Evolutionary conservation across 2,888 invertebrate genomes (phyloP), one percentile per base, ranked within the genome.

Genomic region (Schizotus pectinicornis): DNA sequence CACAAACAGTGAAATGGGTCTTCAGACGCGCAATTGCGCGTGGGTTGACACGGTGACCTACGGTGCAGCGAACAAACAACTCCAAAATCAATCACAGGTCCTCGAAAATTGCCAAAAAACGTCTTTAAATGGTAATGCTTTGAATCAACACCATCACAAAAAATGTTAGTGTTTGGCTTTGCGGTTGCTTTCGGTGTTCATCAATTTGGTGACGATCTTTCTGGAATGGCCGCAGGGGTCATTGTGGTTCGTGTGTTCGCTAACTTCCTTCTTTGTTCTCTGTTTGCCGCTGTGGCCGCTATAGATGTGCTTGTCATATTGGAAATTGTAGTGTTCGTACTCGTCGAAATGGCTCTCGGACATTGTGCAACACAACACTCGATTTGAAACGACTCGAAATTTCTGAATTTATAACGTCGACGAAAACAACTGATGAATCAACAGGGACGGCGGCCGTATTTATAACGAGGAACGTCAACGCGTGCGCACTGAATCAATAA

Each of bases 271-370:
- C 84, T 96, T 95, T 59, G 90, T 86, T 66, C 95, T 85, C 74
- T 94, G 92, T 79, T 96, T 95, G 62, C 96, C 96, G 76, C 94
- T 90, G 81, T 94, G 92, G 14, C 91, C 90, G 38, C 89, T 87
- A 80, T 88, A 90, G 64, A 95, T 87, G 78, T 92, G 89, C 81
- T 95, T 95, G 80, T 94, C 95, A 83, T 92, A 89, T 72, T 94
- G 94, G 81, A 90, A 95, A 81, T 95, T 95, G 85, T 93, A 96
- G 77, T 94, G 92, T 77, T 96, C 96, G 86, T 94, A 94, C 77
- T 94, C 89, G 82, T 96, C 95, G 79, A 90, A 89, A 82, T 91
- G 88, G 72, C 84, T 83, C 81, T 92, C 92, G 74, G 92, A 92
- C 93, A 93, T 92, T 78, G 81, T 57, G 9, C 14, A 34, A 32